Evolutionary conservation across 2,113 vertebrate genomes (phyloP).

Genomic region (Astur gentilis): DNA sequence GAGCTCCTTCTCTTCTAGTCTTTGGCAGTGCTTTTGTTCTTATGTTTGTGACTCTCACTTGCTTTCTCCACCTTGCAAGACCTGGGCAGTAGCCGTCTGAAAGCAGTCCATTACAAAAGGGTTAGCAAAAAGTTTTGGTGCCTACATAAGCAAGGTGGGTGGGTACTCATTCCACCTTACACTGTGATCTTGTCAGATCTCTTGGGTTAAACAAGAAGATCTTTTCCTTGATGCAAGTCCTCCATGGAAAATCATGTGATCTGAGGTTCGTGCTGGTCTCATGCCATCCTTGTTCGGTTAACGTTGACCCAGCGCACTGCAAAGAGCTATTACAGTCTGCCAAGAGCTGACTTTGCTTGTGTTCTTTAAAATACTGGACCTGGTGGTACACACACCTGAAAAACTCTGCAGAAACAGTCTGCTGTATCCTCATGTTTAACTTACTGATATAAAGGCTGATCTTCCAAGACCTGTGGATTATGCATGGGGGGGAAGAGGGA

Average conservation of each 20-base stretch:
- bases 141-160: not conserved
- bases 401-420: not conserved
- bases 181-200: not conserved
- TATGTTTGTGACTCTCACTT: not conserved
- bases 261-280: not conserved
- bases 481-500: not conserved
- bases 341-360: not conserved
- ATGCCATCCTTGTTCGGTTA: not conserved
- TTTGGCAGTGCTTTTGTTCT: not conserved
- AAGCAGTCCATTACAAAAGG: not conserved
- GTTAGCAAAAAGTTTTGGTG: not conserved
- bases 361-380: not conserved
- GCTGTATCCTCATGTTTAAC: not conserved
- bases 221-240: not conserved
- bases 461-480: not conserved
- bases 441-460: not conserved
- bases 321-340: not conserved
- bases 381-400: not conserved
- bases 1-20: not conserved
- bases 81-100: not conserved
- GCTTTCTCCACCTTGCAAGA: not conserved
- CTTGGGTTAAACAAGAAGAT: not conserved
- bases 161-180: not conserved
- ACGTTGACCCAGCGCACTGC: not conserved
- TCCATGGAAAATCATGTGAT: not conserved